These are phyloP conservation scores for Chaenocephalus aceratus DNA, from an alignment of 2,113 vertebrate species.

Conservation along the genomic window DNA sequence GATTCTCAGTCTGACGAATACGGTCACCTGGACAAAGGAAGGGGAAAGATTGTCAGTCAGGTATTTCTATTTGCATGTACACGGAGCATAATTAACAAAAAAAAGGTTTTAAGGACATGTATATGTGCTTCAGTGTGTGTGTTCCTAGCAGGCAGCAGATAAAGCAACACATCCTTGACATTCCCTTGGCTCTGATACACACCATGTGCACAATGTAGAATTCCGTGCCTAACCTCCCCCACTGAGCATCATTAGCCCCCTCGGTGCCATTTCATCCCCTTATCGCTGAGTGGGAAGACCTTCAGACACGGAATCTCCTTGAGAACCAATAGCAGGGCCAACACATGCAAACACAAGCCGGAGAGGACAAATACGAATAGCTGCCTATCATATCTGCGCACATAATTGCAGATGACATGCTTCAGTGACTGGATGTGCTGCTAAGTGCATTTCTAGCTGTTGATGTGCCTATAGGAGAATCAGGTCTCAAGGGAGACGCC, in stretches of 20 bases:
- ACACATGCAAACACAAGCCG: constrained; percentile 27
- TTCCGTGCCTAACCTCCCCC: constrained; percentile 54
- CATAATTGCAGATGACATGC: constrained; percentile 58
- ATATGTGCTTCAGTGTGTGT: constrained; percentile 28
- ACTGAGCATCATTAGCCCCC: constrained; percentile 57
- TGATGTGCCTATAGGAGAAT: constrained; percentile 73
- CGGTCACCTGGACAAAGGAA: constrained; percentile 87
- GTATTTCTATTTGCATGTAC: not conserved
- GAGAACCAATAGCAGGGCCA: constrained; percentile 47
- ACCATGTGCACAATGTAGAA: constrained; percentile 32
- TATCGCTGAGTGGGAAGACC: constrained; percentile 46
- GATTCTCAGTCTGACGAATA: constrained; percentile 95
- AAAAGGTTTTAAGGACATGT: not conserved
- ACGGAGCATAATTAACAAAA: not conserved
- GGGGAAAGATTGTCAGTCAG: not conserved
- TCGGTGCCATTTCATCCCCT: constrained; percentile 55
- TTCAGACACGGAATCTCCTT: constrained; percentile 37
- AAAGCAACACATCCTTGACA: constrained; percentile 43
- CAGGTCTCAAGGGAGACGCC: constrained; percentile 57
- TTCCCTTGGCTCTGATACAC: constrained; percentile 7
- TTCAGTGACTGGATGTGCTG: constrained; percentile 47
- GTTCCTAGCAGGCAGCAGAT: constrained; percentile 23
- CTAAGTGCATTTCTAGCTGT: constrained; percentile 74
- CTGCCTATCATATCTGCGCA: constrained; percentile 29
- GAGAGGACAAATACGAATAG: constrained; percentile 21